Evolutionary conservation across 2,113 vertebrate species (phyloP), one percentile per base, ranked within the genome.

Genomic region (Gymnorhina tibicen): DNA sequence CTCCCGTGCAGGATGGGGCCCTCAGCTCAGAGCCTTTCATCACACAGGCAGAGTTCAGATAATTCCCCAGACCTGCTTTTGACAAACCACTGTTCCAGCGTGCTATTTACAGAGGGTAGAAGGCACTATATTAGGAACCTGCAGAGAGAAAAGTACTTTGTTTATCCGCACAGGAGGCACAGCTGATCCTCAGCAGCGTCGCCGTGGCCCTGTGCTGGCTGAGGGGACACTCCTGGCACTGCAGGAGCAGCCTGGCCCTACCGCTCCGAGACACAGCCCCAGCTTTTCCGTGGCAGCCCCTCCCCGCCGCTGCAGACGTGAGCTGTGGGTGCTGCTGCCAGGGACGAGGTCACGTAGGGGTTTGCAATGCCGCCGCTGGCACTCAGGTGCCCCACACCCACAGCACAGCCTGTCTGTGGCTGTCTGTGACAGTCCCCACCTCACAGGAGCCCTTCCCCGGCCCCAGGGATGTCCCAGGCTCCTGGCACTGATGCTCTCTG

Each of bases 201-300:
- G 55, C 62, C 47, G 23, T 4, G 3, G 1, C 35, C 2, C 75
- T 27, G 56, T 59, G 66, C 47, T 3, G 72, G 28, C 60, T 0
- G 1, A 2, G 9, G 66, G 46, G 30, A 47, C 1, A 0, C 18
- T 74, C 22, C 39, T 55, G 83, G 39, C 79, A 7, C 5, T 11
- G 47, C 74, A 75, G 85, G 37, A 24, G 10, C 46, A 16, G 39
- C 72, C 32, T 72, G 12, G 1, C 33, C 24, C 27, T 27, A 6
- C 33, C 0, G 0, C 49, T 15, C 7, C 1, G 23, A 49, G 66
- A 20, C 1, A 1, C 2, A 5, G 50, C 62, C 53, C 6, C 68
- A 70, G 39, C 42, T 55, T 49, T 50, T 49, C 50, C 70, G 27
- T 0, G 1, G 70, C 72, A 85, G 63, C 44, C 17, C 33, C 53